These are phyloP conservation scores for Sinohyriopsis cumingii DNA, from an alignment of 2,888 invertebrate species.

Conservation along the genomic window DNA sequence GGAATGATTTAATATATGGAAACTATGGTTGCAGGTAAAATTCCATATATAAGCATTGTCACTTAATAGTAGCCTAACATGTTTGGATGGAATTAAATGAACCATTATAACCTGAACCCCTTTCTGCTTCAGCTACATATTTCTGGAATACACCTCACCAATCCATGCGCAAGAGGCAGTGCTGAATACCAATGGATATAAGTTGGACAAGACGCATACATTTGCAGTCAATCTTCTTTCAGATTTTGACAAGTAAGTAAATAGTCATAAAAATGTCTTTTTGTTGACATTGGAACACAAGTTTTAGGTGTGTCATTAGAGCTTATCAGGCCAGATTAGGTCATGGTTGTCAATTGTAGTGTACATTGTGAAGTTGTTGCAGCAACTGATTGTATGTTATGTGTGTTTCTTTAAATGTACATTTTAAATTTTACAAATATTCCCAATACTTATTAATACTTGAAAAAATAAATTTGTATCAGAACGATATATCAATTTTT, in stretches of 20 bases:
- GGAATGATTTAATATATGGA: no score
- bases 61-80: not conserved
- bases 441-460: no score
- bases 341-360: no score
- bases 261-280: not conserved
- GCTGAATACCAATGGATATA: slow-evolving; percentile 90
- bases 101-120: not conserved
- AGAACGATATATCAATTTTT: no score
- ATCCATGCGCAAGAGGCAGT: slow-evolving; percentile 91
- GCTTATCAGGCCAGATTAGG: no score
- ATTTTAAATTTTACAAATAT: no score
- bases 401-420: no score
- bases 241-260: slow-evolving; percentile 90
- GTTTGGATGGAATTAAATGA: not conserved
- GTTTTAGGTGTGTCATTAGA: no score
- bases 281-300: not conserved
- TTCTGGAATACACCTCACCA: slow-evolving; percentile 91
- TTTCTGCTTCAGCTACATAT: slow-evolving; percentile 80
- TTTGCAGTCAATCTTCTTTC: slow-evolving; percentile 95
- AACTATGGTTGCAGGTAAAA: no score
- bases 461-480: no score
- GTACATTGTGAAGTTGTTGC: no score
- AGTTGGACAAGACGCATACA: slow-evolving; percentile 95
- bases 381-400: no score
- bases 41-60: not conserved